Conservation (phyloP, 2,888 invertebrate species). For the Drosophila trichaetosa region DNA sequence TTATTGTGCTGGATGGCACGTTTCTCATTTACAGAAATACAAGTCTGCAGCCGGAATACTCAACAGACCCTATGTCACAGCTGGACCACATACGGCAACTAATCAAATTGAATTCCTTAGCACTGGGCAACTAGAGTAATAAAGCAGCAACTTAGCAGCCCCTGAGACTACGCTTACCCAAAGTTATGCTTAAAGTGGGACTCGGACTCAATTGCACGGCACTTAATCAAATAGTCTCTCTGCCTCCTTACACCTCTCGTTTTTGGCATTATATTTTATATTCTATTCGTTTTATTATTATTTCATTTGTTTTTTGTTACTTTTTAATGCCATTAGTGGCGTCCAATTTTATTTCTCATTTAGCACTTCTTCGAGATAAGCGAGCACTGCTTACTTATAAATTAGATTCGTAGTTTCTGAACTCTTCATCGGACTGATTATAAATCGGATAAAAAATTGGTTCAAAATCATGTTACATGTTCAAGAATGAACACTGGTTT, state of each 20-base stretch:
- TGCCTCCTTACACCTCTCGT: conserved; percentile 31
- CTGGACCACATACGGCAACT: conserved; percentile 20
- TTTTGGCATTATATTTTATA: conserved; percentile 46
- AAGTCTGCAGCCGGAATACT: neutral
- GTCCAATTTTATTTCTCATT: conserved; percentile 46
- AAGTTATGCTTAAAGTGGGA: neutral
- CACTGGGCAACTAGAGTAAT: conserved; percentile 16
- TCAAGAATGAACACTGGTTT: too few relatives aligned
- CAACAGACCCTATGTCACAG: neutral
- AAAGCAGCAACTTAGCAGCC: conserved; percentile 17
- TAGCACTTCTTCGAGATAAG: conserved; percentile 19
- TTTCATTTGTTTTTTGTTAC: neutral
- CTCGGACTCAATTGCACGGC: conserved; percentile 33
- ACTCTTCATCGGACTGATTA: neutral
- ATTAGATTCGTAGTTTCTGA: neutral
- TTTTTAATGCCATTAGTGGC: conserved; percentile 62
- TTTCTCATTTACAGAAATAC: conserved; percentile 27
- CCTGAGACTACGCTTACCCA: neutral
- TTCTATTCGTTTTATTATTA: neutral
- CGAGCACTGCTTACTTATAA: conserved; percentile 4
- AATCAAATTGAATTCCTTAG: conserved; percentile 43
- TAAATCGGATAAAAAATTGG: neutral
- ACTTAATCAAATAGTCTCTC: conserved; percentile 68
- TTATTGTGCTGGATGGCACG: conserved; percentile 37
- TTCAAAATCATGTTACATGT: neutral